Evolutionary conservation across 2,888 invertebrate species (phyloP).

Genomic region (Drosophila mayaguana): DNA sequence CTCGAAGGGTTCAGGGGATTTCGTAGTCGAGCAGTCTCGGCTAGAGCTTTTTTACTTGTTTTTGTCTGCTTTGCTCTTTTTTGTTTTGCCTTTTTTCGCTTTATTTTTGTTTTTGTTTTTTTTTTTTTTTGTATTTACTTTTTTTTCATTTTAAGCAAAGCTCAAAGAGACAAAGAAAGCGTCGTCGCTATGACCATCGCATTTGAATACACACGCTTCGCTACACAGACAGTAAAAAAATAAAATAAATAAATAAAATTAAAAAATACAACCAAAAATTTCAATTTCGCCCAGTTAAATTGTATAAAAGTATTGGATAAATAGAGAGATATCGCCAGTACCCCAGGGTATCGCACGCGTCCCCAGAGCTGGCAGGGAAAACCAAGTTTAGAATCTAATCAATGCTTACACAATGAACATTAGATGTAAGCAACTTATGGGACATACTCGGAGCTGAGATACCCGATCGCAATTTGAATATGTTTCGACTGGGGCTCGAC

Average conservation of each 20-base stretch:
- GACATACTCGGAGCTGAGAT: not conserved
- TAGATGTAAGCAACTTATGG: not conserved
- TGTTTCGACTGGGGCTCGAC: not conserved
- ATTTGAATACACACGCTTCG: slow-evolving; percentile 72
- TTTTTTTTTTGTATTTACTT: slow-evolving; percentile 18
- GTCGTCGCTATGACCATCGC: slow-evolving; percentile 53
- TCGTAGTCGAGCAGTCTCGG: too few relatives aligned
- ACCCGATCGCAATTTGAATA: not conserved
- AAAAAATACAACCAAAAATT: slow-evolving; percentile 29
- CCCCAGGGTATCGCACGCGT: not conserved
- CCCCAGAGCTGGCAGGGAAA: not conserved
- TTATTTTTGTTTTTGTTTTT: slow-evolving; percentile 12
- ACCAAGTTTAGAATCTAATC: slow-evolving; percentile 6
- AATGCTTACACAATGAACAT: slow-evolving; percentile 1
- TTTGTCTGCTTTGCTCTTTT: slow-evolving; percentile 36
- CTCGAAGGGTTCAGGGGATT: too few relatives aligned
- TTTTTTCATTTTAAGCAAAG: slow-evolving; percentile 64
- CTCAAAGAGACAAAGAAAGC: slow-evolving; percentile 73
- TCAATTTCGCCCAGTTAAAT: slow-evolving; percentile 44
- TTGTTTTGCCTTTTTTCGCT: slow-evolving; percentile 9
- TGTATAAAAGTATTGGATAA: slow-evolving; percentile 14
- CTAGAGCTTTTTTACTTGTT: too few relatives aligned
- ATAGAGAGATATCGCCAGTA: slow-evolving; percentile 2
- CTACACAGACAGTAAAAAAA: slow-evolving; percentile 49
- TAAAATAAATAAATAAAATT: slow-evolving; percentile 14